phyloP scores from a whole-genome alignment of 2,113 vertebrate species.

The Hemibagrus wyckioides region DNA sequence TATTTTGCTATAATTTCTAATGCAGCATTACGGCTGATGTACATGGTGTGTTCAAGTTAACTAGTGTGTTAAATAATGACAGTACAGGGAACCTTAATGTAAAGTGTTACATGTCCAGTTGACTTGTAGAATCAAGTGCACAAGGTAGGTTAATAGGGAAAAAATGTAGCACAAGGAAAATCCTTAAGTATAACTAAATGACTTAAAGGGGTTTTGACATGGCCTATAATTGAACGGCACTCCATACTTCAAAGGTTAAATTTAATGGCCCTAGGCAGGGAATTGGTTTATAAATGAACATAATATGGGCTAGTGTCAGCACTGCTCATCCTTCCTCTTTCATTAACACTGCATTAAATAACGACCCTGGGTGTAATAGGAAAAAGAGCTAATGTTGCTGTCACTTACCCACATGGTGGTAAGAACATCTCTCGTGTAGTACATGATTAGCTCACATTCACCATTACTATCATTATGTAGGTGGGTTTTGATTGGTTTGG shows the following conservation, averaged over 20 bases:
- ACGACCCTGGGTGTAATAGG: background rate
- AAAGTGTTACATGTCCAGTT: background rate
- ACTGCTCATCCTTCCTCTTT: slow-evolving; percentile 22
- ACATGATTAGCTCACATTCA: background rate
- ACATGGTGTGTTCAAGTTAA: too few relatives aligned
- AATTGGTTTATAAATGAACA: slow-evolving; percentile 36
- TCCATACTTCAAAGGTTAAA: background rate
- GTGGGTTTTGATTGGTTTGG: background rate
- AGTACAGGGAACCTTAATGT: background rate
- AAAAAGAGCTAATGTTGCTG: background rate
- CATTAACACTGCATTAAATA: slow-evolving; percentile 23
- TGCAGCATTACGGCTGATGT: background rate
- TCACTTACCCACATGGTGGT: background rate
- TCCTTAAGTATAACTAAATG: slow-evolving; percentile 6
- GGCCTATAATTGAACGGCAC: slow-evolving; percentile 4
- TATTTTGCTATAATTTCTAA: background rate
- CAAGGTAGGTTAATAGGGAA: background rate
- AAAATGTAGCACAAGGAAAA: background rate
- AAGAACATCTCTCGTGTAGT: background rate
- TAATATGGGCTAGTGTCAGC: slow-evolving; percentile 29
- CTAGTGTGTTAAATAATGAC: background rate
- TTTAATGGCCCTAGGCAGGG: slow-evolving; percentile 13
- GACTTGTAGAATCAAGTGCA: background rate
- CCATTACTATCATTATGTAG: background rate
- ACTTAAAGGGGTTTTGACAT: slow-evolving; percentile 12